phyloP scores from a whole-genome alignment of 1,140 invertebrate genomes.

The Meloidogyne hapla region DNA sequence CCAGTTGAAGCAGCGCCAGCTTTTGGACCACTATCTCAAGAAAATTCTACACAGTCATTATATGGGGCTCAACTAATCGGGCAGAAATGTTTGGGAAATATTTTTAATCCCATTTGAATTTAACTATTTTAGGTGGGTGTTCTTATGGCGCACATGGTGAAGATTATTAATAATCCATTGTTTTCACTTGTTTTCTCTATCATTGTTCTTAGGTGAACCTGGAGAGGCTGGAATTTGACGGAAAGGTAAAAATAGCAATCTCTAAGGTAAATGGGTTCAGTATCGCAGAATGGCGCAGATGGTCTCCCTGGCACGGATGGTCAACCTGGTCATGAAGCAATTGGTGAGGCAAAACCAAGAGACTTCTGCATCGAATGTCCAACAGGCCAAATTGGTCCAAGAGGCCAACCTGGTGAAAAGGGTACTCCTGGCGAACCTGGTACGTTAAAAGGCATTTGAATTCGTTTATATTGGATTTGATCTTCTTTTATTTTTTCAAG shows the following conservation, averaged over 20 bases:
- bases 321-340: conserved; percentile 41
- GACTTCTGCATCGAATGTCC: conserved; percentile 57
- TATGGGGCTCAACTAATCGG: background rate
- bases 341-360: conserved; percentile 18
- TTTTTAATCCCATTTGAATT: background rate
- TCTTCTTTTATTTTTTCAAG: too few species aligned
- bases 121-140: conserved; percentile 34
- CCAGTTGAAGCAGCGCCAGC: background rate
- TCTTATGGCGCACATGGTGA: conserved; percentile 39
- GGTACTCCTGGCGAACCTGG: conserved; percentile 26
- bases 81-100: conserved; percentile 11
- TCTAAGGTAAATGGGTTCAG: background rate
- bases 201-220: background rate
- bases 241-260: conserved; percentile 19
- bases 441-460: too few species aligned
- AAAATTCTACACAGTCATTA: background rate
- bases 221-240: conserved; percentile 44
- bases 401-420: conserved; percentile 38
- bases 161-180: background rate
- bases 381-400: conserved; percentile 41
- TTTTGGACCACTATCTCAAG: background rate
- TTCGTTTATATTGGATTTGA: too few species aligned
- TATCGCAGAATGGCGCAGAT: conserved; percentile 30
- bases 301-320: conserved; percentile 41
- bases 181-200: background rate